Conservation (phyloP, 2,797 vertebrate species). For the Hemitrygon akajei region DNA sequence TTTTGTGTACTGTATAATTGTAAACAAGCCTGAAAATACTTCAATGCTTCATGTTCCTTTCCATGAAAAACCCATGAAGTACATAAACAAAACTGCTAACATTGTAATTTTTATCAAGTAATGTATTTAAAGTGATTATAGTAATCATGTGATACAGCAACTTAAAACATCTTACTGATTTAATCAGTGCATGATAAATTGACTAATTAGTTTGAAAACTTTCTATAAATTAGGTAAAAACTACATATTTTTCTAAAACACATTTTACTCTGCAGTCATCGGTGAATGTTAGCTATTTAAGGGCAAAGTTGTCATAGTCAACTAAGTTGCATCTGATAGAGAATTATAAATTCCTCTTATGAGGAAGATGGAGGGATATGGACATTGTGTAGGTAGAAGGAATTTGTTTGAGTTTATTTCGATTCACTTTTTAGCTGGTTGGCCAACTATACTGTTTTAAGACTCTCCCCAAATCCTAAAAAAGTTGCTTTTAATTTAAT, state of each 20-base stretch:
- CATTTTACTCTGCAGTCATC: not conserved
- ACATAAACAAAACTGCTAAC: not conserved
- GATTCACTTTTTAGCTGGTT: too few relatives aligned
- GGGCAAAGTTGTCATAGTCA: not conserved
- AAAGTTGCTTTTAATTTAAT: not conserved
- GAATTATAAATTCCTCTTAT: not conserved
- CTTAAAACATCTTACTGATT: not conserved
- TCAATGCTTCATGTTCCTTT: not conserved
- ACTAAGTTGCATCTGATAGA: too few relatives aligned
- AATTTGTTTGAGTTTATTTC: too few relatives aligned
- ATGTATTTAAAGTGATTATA: not conserved
- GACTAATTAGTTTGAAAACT: not conserved
- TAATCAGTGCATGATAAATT: not conserved
- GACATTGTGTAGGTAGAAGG: too few relatives aligned
- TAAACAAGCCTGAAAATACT: not conserved
- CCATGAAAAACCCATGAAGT: not conserved
- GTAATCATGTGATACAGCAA: not conserved
- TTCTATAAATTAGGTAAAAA: not conserved
- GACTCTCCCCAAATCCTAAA: not conserved
- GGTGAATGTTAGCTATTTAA: not conserved
- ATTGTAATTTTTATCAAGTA: too few relatives aligned
- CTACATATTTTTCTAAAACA: not conserved
- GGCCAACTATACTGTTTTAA: not conserved
- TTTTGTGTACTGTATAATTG: not conserved
- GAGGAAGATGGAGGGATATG: too few relatives aligned